Base-by-base conservation (phyloP, 2,888 invertebrate genomes). In the Bimastos eiseni region DNA sequence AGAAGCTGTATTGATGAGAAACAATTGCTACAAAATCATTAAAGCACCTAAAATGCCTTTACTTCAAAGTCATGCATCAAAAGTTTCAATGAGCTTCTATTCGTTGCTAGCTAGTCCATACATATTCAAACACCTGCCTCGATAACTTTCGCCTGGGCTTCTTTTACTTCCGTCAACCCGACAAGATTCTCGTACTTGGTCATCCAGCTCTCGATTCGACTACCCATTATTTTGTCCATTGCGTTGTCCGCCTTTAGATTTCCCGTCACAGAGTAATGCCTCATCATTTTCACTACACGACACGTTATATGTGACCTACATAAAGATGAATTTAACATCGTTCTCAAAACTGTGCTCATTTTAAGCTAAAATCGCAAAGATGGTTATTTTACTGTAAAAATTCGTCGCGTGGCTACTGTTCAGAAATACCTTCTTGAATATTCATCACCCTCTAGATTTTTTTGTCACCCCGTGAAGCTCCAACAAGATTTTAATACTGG, bases 131-230 rank as follows among this genome's bases (percentile, higher is more conserved):
- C 21, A 90, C 92, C 90, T 49, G 97, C 96, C 93, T 96, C 96
- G 2, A 97, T 96, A 1, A 97, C 97, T 89, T 97, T 96, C 92
- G 96, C 96, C 93, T 97, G 97, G 55, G 97, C 96, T 49, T 96
- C 95, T 95, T 96, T 96, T 11, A 98, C 97, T 95, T 97, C 97
- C 92, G 97, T 97, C 90, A 97, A 96, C 3, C 97, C 97, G 15
- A 97, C 97, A 90, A 97, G 96, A 93, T 97, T 96, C 93, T 97
- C 97, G 95, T 97, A 97, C 95, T 93, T 93, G 89, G 94, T 92
- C 92, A 95, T 83, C 92, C 92, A 92, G 17, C 89, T 55, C n/a
- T 90, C 91, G 44, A 92, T 92, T 44, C 88, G 90, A 34, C 92
- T 92, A n/a, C 91, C 92, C 21, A 92, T 91, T 17, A 91, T 83